These are phyloP conservation scores for Cheilosia soror DNA, from an alignment of 2,888 invertebrate species.

Conservation along the genomic window DNA sequence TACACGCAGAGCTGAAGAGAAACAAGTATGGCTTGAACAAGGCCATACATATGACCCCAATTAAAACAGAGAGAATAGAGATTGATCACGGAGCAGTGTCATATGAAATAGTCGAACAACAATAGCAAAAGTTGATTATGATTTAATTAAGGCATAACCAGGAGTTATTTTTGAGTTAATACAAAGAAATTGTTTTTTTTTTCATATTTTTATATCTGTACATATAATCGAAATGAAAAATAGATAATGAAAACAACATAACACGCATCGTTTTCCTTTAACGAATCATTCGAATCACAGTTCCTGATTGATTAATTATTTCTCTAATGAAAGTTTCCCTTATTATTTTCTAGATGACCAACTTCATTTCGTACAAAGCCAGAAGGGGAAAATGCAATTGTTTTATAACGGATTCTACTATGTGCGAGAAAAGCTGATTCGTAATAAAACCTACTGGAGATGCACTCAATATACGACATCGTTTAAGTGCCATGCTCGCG, in stretches of 20 bases:
- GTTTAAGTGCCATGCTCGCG: conserved; percentile 81
- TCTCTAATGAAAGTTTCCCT: conserved; percentile 15
- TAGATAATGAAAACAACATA: conserved; percentile 15
- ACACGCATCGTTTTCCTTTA: conserved; percentile 9
- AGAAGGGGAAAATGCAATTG: conserved; percentile 82
- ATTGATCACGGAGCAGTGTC: conserved; percentile 70
- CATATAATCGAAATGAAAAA: conserved; percentile 44
- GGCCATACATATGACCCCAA: conserved; percentile 74
- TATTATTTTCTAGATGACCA: conserved; percentile 49
- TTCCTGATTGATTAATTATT: neutral
- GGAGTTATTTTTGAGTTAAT: conserved; percentile 20
- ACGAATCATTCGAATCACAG: neutral
- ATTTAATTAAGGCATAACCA: conserved; percentile 24
- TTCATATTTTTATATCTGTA: conserved; percentile 56
- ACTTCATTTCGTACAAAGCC: conserved; percentile 78
- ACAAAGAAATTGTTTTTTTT: conserved; percentile 33
- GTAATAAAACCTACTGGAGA: conserved; percentile 83
- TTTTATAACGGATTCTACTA: conserved; percentile 80
- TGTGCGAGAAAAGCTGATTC: conserved; percentile 81
- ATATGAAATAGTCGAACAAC: conserved; percentile 60
- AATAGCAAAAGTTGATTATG: conserved; percentile 32
- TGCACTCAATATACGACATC: conserved; percentile 83
- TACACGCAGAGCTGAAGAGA: conserved; percentile 83
- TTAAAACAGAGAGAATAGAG: conserved; percentile 78
- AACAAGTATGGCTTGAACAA: conserved; percentile 83